phyloP scores from a whole-genome alignment of 2,797 vertebrate genomes.

The Gymnothorax reevesii region DNA sequence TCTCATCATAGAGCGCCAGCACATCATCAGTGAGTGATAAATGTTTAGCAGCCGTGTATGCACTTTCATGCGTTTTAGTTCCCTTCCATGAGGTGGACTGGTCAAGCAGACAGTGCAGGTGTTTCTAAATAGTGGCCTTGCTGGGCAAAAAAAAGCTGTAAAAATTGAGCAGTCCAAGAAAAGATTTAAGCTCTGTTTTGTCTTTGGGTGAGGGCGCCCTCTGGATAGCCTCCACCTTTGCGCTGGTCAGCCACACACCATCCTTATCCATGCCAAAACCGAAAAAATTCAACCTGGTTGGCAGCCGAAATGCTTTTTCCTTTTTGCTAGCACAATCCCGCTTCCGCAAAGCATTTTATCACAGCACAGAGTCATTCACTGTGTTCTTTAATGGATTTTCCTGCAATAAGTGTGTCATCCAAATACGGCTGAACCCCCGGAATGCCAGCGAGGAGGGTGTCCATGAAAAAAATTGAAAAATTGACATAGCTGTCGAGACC shows the following conservation, averaged over 20 bases:
- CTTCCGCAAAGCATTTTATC: not conserved
- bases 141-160: too few species aligned
- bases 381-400: not conserved
- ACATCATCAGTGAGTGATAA: not conserved
- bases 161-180: too few species aligned
- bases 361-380: not conserved
- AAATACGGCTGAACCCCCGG: not conserved
- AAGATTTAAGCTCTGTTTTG: too few species aligned
- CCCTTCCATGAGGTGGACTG: too few species aligned
- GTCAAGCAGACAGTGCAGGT: too few species aligned
- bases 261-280: conserved; percentile 14
- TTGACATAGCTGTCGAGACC: not conserved
- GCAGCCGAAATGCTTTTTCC: conserved; percentile 1
- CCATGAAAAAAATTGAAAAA: not conserved
- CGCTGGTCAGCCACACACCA: not conserved
- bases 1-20: not conserved
- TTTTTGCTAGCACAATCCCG: not conserved
- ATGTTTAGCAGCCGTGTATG: not conserved
- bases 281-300: conserved; percentile 2
- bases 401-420: not conserved
- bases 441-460: conserved; percentile 1
- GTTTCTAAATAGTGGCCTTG: too few species aligned
- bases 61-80: too few species aligned
- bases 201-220: too few species aligned
- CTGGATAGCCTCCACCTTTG: not conserved